phyloP scores from a whole-genome alignment of 2,113 vertebrate genomes.

The Caretta caretta region DNA sequence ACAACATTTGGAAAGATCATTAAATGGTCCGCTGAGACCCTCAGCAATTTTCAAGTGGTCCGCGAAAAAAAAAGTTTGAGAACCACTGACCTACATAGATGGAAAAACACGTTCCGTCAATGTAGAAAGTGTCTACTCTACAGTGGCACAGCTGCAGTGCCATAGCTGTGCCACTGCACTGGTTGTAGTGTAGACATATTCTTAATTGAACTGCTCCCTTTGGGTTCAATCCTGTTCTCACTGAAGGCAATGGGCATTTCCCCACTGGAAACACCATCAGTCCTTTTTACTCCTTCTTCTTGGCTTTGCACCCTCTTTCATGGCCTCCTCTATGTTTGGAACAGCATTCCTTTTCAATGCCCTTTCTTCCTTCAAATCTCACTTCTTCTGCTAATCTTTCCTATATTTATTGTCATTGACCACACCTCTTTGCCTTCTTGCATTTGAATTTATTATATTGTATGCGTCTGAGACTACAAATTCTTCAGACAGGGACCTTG shows the following conservation, averaged over 20 bases:
- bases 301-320: accelerated
- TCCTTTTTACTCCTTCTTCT: not conserved
- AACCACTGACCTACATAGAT: no score
- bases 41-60: no score
- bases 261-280: not conserved
- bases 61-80: no score
- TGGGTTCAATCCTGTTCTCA: not conserved
- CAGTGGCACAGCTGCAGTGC: no score
- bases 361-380: not conserved
- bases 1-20: no score
- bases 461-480: accelerated
- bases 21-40: no score
- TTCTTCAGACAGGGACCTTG: accelerated
- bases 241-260: no score
- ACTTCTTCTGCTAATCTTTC: not conserved
- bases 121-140: no score
- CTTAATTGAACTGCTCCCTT: not conserved
- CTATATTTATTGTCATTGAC: accelerated
- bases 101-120: no score
- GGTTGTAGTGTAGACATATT: no score
- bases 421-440: accelerated
- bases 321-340: not conserved
- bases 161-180: no score
- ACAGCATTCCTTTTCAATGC: not conserved
- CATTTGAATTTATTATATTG: not conserved